Conservation (phyloP, 2,113 vertebrate species). For the Stegastes partitus region DNA sequence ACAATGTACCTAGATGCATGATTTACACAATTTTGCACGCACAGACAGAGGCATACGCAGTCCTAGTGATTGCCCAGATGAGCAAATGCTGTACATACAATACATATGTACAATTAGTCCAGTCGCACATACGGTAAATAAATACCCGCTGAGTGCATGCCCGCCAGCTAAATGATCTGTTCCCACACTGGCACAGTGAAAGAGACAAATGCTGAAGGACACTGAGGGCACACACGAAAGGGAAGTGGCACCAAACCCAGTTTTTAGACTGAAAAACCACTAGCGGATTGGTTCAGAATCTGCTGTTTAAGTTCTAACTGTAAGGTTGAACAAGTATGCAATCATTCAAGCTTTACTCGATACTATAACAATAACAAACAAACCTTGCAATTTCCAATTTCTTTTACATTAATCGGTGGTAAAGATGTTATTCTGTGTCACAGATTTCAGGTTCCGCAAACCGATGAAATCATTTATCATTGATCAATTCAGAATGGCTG, state of each 20-base stretch:
- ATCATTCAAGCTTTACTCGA: slow-evolving; percentile 1
- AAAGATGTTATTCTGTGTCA: background rate
- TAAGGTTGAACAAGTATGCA: slow-evolving; percentile 4
- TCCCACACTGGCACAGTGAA: slow-evolving; percentile 48
- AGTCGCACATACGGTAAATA: background rate
- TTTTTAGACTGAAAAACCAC: slow-evolving; percentile 47
- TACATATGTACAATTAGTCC: slow-evolving; percentile 11
- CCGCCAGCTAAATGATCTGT: slow-evolving; percentile 33
- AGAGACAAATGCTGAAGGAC: slow-evolving; percentile 61
- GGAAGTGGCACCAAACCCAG: slow-evolving; percentile 38
- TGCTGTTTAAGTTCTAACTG: slow-evolving; percentile 48
- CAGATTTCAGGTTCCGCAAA: background rate
- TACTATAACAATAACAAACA: background rate
- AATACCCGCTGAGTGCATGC: slow-evolving; percentile 13
- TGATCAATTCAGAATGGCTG: background rate
- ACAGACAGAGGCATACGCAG: background rate
- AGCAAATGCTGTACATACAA: slow-evolving; percentile 1
- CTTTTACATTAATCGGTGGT: slow-evolving; percentile 2
- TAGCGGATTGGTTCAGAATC: slow-evolving; percentile 27
- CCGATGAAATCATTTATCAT: background rate
- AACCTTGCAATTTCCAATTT: slow-evolving; percentile 7
- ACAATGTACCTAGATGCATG: slow-evolving; percentile 17
- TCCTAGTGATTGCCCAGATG: slow-evolving; percentile 4
- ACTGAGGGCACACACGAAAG: slow-evolving; percentile 48
- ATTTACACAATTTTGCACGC: background rate